Base-by-base conservation (phyloP, 2,888 invertebrate species). In the Drosophila ezoana region DNA sequence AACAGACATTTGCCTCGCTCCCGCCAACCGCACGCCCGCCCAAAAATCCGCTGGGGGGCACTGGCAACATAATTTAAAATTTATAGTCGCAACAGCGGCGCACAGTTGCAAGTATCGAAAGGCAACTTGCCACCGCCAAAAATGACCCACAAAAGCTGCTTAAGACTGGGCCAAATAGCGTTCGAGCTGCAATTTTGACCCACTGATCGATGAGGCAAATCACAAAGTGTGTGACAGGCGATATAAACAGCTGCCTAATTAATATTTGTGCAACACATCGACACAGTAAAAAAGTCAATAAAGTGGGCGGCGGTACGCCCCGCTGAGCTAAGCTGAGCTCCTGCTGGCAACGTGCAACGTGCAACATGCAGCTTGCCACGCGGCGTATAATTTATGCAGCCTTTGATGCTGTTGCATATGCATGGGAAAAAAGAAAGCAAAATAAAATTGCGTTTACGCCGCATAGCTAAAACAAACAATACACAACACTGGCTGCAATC, bases 361-460 rank as follows among this genome's bases (percentile, higher is more conserved):
- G 20, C 20, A 20, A 20, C 49, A 40, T 57, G 57, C 48, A 57
- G 45, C 67, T 57, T 68, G 49, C 72, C 63, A 74, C 77, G 62
- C 52, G 71, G 72, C 79, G 76, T 75, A 72, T 87, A 85, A 85
- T 87, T 89, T 85, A 85, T 89, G 85, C 89, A 76, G 62, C 85
- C 59, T 65, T 80, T 64, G 72, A 75, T 69, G 76, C 83, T 82
- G 86, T 88, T 82, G 81, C 86, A 82, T 88, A 88, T 82, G 88
- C 76, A 82, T 82, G 72, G 61, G 58, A 45, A 35, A 18, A 56
- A 40, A 52, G 35, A 49, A 38, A 20, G 20, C 18, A 51, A 45
- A 60, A 2, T 28, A 8, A 28, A 47, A 66, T 66, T 72, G 74
- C 74, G 71, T 65, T 59, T 75, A 60, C 61, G 69, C 32, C 49